These are phyloP conservation scores for Paracanthobrama guichenoti DNA, from an alignment of 2,113 vertebrate species.

Conservation along the genomic window DNA sequence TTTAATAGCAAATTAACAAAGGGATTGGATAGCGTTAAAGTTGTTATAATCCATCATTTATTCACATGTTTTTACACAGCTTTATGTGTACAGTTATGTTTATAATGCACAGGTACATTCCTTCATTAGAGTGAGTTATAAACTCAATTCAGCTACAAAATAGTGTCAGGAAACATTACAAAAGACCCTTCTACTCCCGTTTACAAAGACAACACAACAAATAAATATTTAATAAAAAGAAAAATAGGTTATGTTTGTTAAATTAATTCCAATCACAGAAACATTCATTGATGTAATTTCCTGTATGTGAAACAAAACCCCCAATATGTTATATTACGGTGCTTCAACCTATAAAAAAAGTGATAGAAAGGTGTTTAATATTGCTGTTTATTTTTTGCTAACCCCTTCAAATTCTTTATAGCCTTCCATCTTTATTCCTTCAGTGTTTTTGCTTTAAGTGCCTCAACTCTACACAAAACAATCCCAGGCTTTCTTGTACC, in stretches of 20 bases:
- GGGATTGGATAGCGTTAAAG: not conserved
- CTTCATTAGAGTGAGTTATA: not conserved
- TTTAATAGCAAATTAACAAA: not conserved
- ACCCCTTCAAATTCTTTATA: not conserved
- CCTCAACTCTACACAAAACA: not conserved
- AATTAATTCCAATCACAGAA: not conserved
- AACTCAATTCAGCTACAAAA: not conserved
- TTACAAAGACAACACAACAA: not conserved
- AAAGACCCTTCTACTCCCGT: not conserved
- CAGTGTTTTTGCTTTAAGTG: too few species aligned
- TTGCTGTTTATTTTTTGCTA: not conserved
- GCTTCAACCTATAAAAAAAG: not conserved
- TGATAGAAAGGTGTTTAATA: not conserved
- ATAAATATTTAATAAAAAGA: not conserved
- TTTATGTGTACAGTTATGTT: not conserved
- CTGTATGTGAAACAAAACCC: not conserved
- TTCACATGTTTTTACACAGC: not conserved
- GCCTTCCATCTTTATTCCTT: not conserved
- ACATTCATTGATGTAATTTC: conserved; percentile 22
- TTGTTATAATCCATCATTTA: not conserved
- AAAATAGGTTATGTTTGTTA: not conserved
- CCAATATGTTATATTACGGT: not conserved
- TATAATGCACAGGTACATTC: not conserved
- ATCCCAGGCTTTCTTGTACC: not conserved
- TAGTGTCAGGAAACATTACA: not conserved